Base-by-base conservation (phyloP, 2,797 vertebrate species). In the Lepidocolaptes lacrymiger region DNA sequence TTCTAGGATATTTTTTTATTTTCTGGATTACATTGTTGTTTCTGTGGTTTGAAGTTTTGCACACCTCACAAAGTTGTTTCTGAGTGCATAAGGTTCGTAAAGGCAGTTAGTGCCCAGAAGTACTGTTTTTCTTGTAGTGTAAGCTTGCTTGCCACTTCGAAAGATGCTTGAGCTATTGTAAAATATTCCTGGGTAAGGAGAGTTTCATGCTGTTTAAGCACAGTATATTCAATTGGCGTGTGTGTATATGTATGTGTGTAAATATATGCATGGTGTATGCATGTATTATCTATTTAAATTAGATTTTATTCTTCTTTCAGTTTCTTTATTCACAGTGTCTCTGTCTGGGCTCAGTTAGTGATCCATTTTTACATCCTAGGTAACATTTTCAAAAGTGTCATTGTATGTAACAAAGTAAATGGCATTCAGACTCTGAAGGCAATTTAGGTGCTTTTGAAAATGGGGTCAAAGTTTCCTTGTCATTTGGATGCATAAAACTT, bases 391-490 rank as follows among this genome's bases (percentile, higher is more conserved):
- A 91, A 81, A 94, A 78, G 58, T 88, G 28, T 12, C 26, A 61
- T 68, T 72, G 34, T 88, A 58, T 26, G 7, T 62, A 46, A 48
- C 54, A 59, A 91, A 85, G 21, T 46, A 82, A 85, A 68, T 79
- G 34, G 18, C 32, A 77, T 78, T 85, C 75, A 85, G n/a, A 27
- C 28, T 91, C 59, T 62, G 49, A 84, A 75, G 58, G 64, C 43
- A 93, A 89, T 89, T 88, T 96, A 89, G 82, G 55, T 83, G 49
- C 66, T 93, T 91, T 85, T 62, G 75, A 89, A 95, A 92, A 85
- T 1, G 8, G 27, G 79, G 85, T 91, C 87, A 95, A 67, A 91
- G 72, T 80, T 95, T 83, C 46, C 89, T 74, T 83, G 79, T 91
- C 72, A 75, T 89, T 94, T 83, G 30, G 61, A 80, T 91, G 61